Percentiles rank a stretch among this genome's conserved stretches.
Conservation (phyloP, 2,888 invertebrate species). For the Linnaemya vulpina region DNA sequence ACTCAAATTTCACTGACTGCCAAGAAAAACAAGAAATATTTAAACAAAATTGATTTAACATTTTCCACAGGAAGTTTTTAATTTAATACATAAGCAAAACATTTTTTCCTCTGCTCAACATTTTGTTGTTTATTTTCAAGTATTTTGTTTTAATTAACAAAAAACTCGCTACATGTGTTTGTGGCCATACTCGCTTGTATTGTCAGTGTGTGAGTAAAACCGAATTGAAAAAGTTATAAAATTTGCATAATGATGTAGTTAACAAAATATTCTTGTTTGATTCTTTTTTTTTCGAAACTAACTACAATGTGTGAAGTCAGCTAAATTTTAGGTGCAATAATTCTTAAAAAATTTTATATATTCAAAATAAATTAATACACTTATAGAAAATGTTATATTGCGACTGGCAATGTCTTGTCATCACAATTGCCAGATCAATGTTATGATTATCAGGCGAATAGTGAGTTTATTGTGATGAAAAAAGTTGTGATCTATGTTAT, state of each 20-base stretch:
- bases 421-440: no score
- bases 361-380: not conserved
- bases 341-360: not conserved
- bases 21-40: not conserved
- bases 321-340: constrained; percentile 27
- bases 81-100: constrained; percentile 32
- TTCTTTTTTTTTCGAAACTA: not conserved
- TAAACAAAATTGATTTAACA: constrained; percentile 37
- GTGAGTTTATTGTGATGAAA: no score
- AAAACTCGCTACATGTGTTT: constrained; percentile 30
- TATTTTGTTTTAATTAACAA: constrained; percentile 54
- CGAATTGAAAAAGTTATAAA: not conserved
- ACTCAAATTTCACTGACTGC: constrained; percentile 43
- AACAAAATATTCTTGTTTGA: constrained; percentile 34
- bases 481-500: no score
- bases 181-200: not conserved
- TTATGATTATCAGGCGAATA: no score
- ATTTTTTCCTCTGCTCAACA: not conserved
- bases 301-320: constrained; percentile 34
- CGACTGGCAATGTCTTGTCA: no score
- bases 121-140: not conserved
- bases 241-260: constrained; percentile 30
- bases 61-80: constrained; percentile 53
- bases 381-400: no score
- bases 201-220: constrained; percentile 1